Conservation (phyloP, 2,113 vertebrate genomes). For the Tylochromis polylepis region DNA sequence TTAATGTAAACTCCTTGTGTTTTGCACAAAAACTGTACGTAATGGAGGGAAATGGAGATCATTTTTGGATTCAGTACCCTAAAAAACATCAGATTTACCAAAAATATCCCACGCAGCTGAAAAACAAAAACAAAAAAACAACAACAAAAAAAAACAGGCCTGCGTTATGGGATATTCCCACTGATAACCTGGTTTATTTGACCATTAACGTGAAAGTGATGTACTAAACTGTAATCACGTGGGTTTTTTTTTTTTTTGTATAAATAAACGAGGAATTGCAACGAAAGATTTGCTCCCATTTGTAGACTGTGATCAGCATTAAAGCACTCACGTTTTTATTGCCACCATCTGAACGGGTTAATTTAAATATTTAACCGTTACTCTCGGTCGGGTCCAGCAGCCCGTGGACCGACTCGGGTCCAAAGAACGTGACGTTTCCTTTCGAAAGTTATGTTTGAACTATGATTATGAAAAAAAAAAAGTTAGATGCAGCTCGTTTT, state of each 20-base stretch:
- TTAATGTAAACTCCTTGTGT: too few species aligned
- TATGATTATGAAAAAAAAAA: neutral
- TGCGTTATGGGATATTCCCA: neutral
- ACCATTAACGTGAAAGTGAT: neutral
- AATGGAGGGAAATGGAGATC: too few species aligned
- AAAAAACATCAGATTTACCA: too few species aligned
- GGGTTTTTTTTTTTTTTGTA: too few species aligned
- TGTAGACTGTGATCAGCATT: too few species aligned
- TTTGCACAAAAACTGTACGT: too few species aligned
- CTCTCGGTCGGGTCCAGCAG: fast-evolving
- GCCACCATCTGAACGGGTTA: neutral
- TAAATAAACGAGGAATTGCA: neutral
- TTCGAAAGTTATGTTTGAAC: neutral
- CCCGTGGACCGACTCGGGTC: fast-evolving
- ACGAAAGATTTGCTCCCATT: too few species aligned
- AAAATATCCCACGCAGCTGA: too few species aligned
- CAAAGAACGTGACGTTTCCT: neutral
- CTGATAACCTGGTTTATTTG: fast-evolving
- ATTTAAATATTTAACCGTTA: neutral
- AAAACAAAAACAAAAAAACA: too few species aligned
- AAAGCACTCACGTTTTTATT: too few species aligned
- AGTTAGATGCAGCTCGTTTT: fast-evolving
- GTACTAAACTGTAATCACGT: neutral
- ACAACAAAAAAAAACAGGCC: too few species aligned
- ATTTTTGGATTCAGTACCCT: too few species aligned